Percentiles rank a stretch among this genome's conserved stretches.
Conservation (phyloP, 2,797 vertebrate species). For the Lepilemur ruficaudatus region DNA sequence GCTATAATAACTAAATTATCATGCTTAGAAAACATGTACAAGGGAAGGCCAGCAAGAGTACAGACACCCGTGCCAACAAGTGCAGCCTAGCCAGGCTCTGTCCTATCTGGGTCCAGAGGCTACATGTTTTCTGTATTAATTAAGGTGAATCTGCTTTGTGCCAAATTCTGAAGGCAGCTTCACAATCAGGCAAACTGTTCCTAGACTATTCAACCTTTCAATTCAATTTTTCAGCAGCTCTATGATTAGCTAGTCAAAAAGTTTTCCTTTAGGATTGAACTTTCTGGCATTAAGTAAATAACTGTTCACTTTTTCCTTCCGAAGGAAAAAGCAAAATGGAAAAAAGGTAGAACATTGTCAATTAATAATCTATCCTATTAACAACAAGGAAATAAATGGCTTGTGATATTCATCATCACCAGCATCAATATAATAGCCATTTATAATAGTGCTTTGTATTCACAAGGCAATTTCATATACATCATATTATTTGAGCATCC, state of each 20-base stretch:
- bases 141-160: not conserved
- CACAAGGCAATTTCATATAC: not conserved
- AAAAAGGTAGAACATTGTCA: not conserved
- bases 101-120: not conserved
- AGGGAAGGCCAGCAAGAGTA: not conserved
- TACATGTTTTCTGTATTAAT: not conserved
- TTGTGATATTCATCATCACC: not conserved
- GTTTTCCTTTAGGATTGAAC: not conserved
- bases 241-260: not conserved
- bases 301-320: not conserved
- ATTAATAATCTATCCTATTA: not conserved
- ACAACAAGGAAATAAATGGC: not conserved
- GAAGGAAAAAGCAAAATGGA: not conserved
- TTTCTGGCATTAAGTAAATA: not conserved
- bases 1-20: not conserved
- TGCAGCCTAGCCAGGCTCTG: not conserved
- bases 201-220: not conserved
- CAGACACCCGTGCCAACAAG: not conserved
- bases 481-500: not conserved
- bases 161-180: not conserved
- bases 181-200: not conserved
- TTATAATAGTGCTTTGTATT: not conserved
- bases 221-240: not conserved
- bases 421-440: not conserved
- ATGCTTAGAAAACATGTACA: not conserved